Evolutionary conservation across 1,140 invertebrate genomes (phyloP).

Genomic region (Phthorimaea operculella): DNA sequence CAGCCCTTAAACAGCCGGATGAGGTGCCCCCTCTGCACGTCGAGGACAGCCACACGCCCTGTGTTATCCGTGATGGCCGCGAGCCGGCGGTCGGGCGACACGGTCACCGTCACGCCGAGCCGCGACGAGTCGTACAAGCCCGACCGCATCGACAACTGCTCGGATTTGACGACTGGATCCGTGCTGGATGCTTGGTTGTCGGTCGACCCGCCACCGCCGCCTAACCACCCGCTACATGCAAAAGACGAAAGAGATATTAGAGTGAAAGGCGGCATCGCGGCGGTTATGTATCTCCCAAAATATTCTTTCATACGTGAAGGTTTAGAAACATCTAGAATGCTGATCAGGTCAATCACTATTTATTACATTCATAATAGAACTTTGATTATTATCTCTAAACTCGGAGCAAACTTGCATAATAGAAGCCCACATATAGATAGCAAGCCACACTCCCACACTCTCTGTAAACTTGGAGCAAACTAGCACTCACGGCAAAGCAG

Average conservation of each 20-base stretch:
- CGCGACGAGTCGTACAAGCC: slow-evolving; percentile 87
- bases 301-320: no score
- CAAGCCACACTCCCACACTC: no score
- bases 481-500: slow-evolving; percentile 80
- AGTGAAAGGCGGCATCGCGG: no score
- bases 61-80: slow-evolving; percentile 87
- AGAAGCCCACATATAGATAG: no score
- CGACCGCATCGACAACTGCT: slow-evolving; percentile 77
- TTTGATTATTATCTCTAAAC: no score
- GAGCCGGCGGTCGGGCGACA: slow-evolving; percentile 84
- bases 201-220: slow-evolving; percentile 67
- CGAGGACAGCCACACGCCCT: slow-evolving; percentile 87
- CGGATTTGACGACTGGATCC: slow-evolving; percentile 68
- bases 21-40: slow-evolving; percentile 81
- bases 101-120: slow-evolving; percentile 75
- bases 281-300: no score
- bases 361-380: no score
- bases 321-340: no score
- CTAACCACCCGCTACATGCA: slow-evolving; percentile 73
- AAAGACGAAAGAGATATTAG: neutral
- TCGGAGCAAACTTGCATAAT: no score
- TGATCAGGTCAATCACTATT: no score
- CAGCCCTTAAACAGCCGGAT: slow-evolving; percentile 95
- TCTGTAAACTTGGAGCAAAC: neutral
- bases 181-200: slow-evolving; percentile 52